Conservation (phyloP, 2,888 invertebrate species). For the Elmis aenea region DNA sequence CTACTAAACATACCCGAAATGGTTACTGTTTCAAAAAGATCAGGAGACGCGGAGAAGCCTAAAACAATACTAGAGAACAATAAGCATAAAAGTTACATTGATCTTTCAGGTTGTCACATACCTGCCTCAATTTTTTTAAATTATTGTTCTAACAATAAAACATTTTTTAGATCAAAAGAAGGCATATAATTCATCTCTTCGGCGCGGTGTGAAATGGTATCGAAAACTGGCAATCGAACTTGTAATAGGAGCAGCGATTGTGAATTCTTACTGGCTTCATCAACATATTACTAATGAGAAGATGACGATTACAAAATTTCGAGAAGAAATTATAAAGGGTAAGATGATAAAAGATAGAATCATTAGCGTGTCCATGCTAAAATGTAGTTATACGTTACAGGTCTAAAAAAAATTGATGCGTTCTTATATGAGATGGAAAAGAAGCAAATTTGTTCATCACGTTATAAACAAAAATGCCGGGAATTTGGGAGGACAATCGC, state of each 20-base stretch:
- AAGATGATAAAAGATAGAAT: not conserved
- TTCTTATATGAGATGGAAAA: too few species aligned
- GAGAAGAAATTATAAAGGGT: slow-evolving; percentile 1
- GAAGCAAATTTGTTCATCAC: too few species aligned
- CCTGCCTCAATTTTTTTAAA: not conserved
- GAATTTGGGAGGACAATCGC: too few species aligned
- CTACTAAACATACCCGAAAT: slow-evolving; percentile 6
- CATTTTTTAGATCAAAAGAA: slow-evolving; percentile 8
- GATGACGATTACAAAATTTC: slow-evolving; percentile 13
- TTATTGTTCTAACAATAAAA: not conserved
- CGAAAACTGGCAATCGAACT: slow-evolving; percentile 14
- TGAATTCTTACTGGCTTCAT: slow-evolving; percentile 17
- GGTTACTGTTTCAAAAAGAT: slow-evolving; percentile 3
- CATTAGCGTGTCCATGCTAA: too few species aligned
- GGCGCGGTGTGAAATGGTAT: slow-evolving; percentile 20
- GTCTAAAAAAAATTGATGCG: too few species aligned
- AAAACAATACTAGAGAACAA: slow-evolving; percentile 8
- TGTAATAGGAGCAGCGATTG: slow-evolving; percentile 9
- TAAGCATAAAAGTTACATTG: slow-evolving; percentile 13
- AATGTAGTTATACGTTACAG: not conserved
- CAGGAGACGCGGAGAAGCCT: slow-evolving; percentile 6
- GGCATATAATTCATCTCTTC: slow-evolving; percentile 24
- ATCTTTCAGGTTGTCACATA: slow-evolving; percentile 9
- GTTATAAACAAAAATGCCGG: too few species aligned
- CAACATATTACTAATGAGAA: slow-evolving; percentile 21